A percentile compares a stretch with the other conserved stretches of the same genome.
Evolutionary conservation across 2,797 vertebrate genomes (phyloP).

Genomic region (Thunnus albacares): DNA sequence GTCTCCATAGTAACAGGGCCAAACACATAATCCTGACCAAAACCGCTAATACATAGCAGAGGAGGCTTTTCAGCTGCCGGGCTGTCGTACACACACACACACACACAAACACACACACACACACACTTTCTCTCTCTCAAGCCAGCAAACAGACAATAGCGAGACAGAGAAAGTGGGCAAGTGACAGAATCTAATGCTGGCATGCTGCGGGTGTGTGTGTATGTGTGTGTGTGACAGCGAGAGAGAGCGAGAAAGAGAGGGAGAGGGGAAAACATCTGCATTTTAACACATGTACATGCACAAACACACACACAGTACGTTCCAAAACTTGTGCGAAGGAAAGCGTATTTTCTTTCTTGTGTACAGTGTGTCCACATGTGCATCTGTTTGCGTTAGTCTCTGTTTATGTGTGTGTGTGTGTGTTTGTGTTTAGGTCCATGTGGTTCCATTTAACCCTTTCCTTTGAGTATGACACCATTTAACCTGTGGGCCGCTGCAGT

Average conservation of each 20-base stretch:
- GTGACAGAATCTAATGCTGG: conserved; percentile 18
- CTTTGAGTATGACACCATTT: conserved; percentile 82
- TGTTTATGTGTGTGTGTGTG: conserved; percentile 17
- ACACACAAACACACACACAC: conserved; percentile 3
- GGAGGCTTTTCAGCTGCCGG: conserved; percentile 61
- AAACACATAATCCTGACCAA: conserved; percentile 75
- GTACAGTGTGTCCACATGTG: conserved; percentile 52
- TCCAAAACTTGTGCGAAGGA: conserved; percentile 11
- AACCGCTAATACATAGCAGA: conserved; percentile 79
- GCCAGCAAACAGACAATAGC: conserved; percentile 30
- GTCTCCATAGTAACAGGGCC: conserved; percentile 72
- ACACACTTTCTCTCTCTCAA: not conserved
- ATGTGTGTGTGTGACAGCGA: too few relatives aligned
- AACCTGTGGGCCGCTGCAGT: conserved; percentile 73
- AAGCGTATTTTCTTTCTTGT: conserved; percentile 35
- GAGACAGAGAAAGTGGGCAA: conserved; percentile 20
- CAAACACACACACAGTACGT: conserved; percentile 10
- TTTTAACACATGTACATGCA: conserved; percentile 32
- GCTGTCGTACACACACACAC: conserved; percentile 12
- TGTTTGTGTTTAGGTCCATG: conserved; percentile 54
- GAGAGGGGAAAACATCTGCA: conserved; percentile 37
- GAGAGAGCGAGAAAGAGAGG: too few relatives aligned
- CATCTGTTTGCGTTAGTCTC: conserved; percentile 37
- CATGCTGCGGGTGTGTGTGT: not conserved
- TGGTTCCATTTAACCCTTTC: conserved; percentile 83